These are phyloP conservation scores for Arrhamphus sclerolepis DNA, from an alignment of 2,797 vertebrate species.

Conservation along the genomic window DNA sequence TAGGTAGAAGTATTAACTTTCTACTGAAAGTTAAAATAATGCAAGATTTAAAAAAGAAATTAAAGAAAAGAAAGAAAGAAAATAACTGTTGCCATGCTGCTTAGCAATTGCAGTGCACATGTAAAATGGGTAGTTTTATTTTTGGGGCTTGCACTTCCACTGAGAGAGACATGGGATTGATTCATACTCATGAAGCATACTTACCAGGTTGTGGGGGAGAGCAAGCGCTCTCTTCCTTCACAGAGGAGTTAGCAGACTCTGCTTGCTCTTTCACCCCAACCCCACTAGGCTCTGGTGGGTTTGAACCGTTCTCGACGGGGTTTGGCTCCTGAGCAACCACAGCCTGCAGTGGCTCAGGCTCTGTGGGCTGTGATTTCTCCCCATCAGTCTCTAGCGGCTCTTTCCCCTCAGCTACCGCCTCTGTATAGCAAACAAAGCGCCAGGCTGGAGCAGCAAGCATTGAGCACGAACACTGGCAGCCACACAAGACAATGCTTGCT, in stretches of 20 bases:
- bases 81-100: constrained; percentile 30
- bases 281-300: constrained; percentile 55
- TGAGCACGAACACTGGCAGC: constrained; percentile 59
- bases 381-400: constrained; percentile 75
- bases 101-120: constrained; percentile 14
- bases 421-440: constrained; percentile 83
- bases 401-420: constrained; percentile 73
- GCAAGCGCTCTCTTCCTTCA: constrained; percentile 71
- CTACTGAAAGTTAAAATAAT: neutral
- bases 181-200: constrained; percentile 56
- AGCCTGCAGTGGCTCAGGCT: constrained; percentile 66
- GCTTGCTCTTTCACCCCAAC: constrained; percentile 65
- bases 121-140: constrained; percentile 1
- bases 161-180: constrained; percentile 60
- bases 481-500: constrained; percentile 59
- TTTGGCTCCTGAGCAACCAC: constrained; percentile 60
- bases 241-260: constrained; percentile 52
- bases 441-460: constrained; percentile 81
- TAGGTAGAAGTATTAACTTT: constrained; percentile 11
- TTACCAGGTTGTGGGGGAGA: constrained; percentile 73
- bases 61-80: neutral
- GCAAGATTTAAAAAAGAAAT: neutral
- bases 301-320: constrained; percentile 54
- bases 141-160: constrained; percentile 20
- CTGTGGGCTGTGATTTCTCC: constrained; percentile 67